Evolutionary conservation across 1,140 invertebrate genomes (phyloP).

Genomic region (Chrysoperla carnea): DNA sequence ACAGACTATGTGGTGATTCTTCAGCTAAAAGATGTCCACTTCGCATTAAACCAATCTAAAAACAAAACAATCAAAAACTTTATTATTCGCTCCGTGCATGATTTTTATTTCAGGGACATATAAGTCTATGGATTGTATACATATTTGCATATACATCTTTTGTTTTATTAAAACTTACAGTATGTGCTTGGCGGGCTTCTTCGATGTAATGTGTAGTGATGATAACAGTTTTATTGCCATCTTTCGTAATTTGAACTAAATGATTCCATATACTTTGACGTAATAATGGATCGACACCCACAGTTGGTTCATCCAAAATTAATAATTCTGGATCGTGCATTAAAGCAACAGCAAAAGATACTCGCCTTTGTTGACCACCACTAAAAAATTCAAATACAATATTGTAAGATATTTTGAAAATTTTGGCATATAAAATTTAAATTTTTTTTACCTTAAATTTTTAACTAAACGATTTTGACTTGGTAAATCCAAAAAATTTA

Average conservation of each 20-base stretch:
- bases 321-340: conserved; percentile 85
- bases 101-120: too few relatives aligned
- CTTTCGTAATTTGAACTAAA: conserved; percentile 41
- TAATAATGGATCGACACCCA: conserved; percentile 60
- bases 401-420: neutral
- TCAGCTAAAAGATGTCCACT: conserved; percentile 80
- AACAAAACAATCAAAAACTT: neutral
- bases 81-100: too few relatives aligned
- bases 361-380: conserved; percentile 81
- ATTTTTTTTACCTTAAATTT: conserved; percentile 41
- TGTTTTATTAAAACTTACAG: conserved; percentile 40
- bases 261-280: conserved; percentile 59
- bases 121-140: too few relatives aligned
- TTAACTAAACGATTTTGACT: conserved; percentile 69
- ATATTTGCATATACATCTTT: too few relatives aligned
- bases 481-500: conserved; percentile 79
- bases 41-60: conserved; percentile 85
- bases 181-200: conserved; percentile 52
- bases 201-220: conserved; percentile 68
- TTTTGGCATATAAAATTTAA: neutral
- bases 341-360: conserved; percentile 81
- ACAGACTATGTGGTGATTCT: conserved; percentile 69
- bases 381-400: conserved; percentile 26
- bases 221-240: conserved; percentile 46
- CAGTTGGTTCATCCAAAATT: conserved; percentile 89